Evolutionary conservation across 2,888 invertebrate species (phyloP).

Genomic region (Venustoraphidia nigricollis): DNA sequence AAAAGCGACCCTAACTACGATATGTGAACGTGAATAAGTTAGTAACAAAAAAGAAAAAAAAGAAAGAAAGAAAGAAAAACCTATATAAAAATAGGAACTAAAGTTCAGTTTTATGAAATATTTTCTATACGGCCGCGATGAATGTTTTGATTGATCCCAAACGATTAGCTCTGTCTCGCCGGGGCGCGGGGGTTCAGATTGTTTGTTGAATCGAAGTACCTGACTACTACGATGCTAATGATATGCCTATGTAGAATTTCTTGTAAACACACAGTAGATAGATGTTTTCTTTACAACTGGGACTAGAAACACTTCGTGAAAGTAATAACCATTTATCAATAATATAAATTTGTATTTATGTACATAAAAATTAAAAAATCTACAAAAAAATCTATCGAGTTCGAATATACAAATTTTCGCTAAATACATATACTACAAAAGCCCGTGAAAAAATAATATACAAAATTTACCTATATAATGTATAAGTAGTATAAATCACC

Average conservation of each 20-base stretch:
- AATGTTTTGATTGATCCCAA: too few species aligned
- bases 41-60: too few species aligned
- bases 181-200: too few species aligned
- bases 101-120: too few species aligned
- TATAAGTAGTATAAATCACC: conserved; percentile 6
- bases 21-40: too few species aligned
- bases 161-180: too few species aligned
- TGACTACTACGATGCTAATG: conserved; percentile 2
- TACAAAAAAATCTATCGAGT: conserved; percentile 6
- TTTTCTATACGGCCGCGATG: too few species aligned
- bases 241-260: conserved; percentile 6
- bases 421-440: conserved; percentile 6
- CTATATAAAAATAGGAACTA: too few species aligned
- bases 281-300: conserved; percentile 1
- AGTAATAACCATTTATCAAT: conserved; percentile 2
- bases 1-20: too few species aligned
- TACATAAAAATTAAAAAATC: conserved; percentile 7
- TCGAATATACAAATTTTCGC: conserved; percentile 7
- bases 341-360: conserved; percentile 5
- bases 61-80: too few species aligned
- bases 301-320: conserved; percentile 8
- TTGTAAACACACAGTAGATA: neutral
- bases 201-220: too few species aligned
- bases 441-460: conserved; percentile 8
- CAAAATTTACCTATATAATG: conserved; percentile 7